Base-by-base conservation (phyloP, 2,797 vertebrate genomes). In the Spatula clypeata region DNA sequence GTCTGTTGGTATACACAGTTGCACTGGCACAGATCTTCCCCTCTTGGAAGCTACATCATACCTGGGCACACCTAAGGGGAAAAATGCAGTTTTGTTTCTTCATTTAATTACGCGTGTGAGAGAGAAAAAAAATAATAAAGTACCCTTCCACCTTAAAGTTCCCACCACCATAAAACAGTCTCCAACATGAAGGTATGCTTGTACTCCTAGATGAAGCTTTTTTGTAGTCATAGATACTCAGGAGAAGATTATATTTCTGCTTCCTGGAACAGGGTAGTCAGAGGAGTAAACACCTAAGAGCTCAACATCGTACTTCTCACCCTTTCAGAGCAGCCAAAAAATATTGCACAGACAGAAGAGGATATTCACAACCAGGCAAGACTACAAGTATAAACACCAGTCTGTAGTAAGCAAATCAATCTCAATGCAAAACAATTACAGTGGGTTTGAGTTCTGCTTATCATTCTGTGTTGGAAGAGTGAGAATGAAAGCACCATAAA, bases 391-490 rank as follows among this genome's bases (percentile, higher is more conserved):
- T 18, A 54, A 57, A 36, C 47, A 57, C 3, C 34, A 18, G 13
- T 29, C 12, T 3, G 0, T 9, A 40, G 13, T 14, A 55, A 87
- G 27, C 10, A 77, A 67, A 65, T 51, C 0, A 1, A 10, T 51
- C 44, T 61, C 32, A 32, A 0, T 34, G 18, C 17, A 93, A 88
- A 38, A 5, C 11, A 47, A 9, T 32, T 55, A n/a, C 13, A 40
- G 6, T 32, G 38, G 29, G 9, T 13, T 71, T 40, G 13, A 80
- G 11, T 32, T 57, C 42, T 64, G 11, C 36, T 69, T 77, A 13
- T 47, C 24, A 20, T 51, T 11, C 31, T 31, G 15, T 2, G 13
- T 8, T 14, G 47, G 61, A 74, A 82, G 6, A 32, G 6, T 20
- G 19, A 23, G 51, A 57, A 81, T 27, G 38, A 91, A 67, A 67